Conservation (phyloP, 2,113 vertebrate genomes). For the Sinocyclocheilus anshuiensis region DNA sequence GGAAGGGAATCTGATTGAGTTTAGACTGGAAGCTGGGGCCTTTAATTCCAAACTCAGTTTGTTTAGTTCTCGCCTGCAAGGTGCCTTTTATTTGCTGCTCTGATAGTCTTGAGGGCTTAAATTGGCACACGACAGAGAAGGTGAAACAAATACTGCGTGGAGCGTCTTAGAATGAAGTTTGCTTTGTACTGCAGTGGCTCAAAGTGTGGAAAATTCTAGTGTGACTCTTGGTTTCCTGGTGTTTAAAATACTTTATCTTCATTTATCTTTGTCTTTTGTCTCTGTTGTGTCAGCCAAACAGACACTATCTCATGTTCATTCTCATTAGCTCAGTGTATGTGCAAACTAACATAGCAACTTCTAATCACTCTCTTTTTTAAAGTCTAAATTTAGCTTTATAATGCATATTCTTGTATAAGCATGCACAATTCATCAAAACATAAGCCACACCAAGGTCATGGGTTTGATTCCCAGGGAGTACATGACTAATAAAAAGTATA, state of each 20-base stretch:
- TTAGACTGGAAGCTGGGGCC: constrained; percentile 19
- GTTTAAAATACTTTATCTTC: constrained; percentile 41
- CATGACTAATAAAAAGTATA: not conserved
- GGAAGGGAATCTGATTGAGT: constrained; percentile 32
- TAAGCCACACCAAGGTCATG: not conserved
- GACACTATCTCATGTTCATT: constrained; percentile 52
- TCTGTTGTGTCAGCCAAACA: constrained; percentile 56
- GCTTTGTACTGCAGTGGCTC: not conserved
- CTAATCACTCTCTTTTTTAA: not conserved
- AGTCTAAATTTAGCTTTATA: not conserved
- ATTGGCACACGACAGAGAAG: not conserved
- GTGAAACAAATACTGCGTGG: constrained; percentile 24
- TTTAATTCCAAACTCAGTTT: constrained; percentile 51
- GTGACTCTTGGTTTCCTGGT: not conserved
- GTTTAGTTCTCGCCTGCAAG: constrained; percentile 30
- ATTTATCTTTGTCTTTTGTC: constrained; percentile 47
- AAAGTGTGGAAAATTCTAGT: not conserved
- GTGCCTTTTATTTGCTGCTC: not conserved
- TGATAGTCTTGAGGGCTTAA: constrained; percentile 11
- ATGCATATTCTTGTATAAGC: not conserved
- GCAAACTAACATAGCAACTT: constrained; percentile 53
- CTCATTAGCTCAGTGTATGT: constrained; percentile 68
- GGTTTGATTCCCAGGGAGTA: not conserved
- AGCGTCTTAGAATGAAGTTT: constrained; percentile 15
- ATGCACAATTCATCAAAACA: not conserved